A percentile compares a stretch with the other conserved stretches of the same genome.
Evolutionary conservation across 1,140 invertebrate species (phyloP).

Genomic region (Sitobion miscanthi): DNA sequence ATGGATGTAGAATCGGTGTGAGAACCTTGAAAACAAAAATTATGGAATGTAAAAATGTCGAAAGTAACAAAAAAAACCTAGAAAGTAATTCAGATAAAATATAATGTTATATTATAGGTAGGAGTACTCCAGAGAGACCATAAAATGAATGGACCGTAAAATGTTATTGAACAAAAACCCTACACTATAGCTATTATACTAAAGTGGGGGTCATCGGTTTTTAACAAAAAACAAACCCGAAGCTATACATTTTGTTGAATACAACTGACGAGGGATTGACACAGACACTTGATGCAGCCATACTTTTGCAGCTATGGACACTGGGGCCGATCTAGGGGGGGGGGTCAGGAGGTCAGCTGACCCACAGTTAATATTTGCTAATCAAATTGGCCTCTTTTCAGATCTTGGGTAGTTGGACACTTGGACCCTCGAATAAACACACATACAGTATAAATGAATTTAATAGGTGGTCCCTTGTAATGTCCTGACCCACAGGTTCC

Average conservation of each 20-base stretch:
- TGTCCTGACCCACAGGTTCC: too few relatives aligned
- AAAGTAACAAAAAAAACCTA: conserved; percentile 4
- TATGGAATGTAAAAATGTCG: conserved; percentile 19
- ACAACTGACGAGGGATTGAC: background rate
- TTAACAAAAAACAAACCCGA: background rate
- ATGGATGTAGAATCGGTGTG: background rate
- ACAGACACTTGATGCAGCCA: background rate
- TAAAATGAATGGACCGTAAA: conserved; percentile 14
- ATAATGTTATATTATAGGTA: background rate
- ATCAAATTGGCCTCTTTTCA: too few relatives aligned
- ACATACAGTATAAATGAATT: too few relatives aligned
- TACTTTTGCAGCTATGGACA: background rate
- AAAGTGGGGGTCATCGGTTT: background rate
- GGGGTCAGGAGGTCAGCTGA: too few relatives aligned
- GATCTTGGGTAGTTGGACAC: too few relatives aligned
- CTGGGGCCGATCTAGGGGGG: too few relatives aligned
- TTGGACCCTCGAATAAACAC: too few relatives aligned
- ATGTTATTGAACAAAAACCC: background rate
- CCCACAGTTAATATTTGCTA: too few relatives aligned
- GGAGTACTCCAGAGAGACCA: background rate
- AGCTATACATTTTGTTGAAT: background rate
- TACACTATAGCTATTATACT: background rate
- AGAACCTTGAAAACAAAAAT: conserved; percentile 27
- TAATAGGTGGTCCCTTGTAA: too few relatives aligned
- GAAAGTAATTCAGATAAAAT: conserved; percentile 40